Evolutionary conservation across 2,888 invertebrate species (phyloP).

Genomic region (Eupithecia vulgata): DNA sequence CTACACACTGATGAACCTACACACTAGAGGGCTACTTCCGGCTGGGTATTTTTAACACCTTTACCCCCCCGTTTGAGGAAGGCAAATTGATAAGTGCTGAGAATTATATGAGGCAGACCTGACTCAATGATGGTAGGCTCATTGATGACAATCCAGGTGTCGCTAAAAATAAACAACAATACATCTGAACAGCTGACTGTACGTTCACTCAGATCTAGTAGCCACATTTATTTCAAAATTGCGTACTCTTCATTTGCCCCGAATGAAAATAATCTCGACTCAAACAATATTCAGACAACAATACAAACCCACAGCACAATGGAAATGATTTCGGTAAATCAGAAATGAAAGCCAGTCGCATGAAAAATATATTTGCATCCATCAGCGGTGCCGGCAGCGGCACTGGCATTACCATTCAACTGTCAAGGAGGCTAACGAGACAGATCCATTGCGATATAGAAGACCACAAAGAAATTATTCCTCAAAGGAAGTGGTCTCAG

Average conservation of each 20-base stretch:
- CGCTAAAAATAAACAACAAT: too few relatives aligned
- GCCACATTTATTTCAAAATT: not conserved
- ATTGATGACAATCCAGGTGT: too few relatives aligned
- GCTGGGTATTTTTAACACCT: too few relatives aligned
- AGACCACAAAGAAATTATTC: constrained; percentile 50
- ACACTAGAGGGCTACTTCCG: too few relatives aligned
- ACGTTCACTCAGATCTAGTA: not conserved
- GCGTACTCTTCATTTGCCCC: not conserved
- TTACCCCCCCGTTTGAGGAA: too few relatives aligned
- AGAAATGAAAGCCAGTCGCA: constrained; percentile 11
- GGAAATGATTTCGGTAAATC: constrained; percentile 8
- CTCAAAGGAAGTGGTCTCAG: constrained; percentile 49
- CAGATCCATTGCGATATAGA: constrained; percentile 12
- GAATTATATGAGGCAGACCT: too few relatives aligned
- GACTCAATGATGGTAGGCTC: too few relatives aligned
- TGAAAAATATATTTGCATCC: constrained; percentile 9
- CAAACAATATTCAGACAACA: constrained; percentile 11
- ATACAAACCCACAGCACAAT: not conserved
- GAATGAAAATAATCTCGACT: not conserved
- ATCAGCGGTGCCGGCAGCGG: constrained; percentile 6
- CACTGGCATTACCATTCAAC: not conserved
- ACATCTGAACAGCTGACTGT: not conserved
- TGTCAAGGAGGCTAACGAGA: constrained; percentile 1
- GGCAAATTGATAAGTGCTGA: too few relatives aligned
- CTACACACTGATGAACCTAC: too few relatives aligned